phyloP scores from a whole-genome alignment of 2,797 vertebrate species.

The Chromobotia macracanthus region DNA sequence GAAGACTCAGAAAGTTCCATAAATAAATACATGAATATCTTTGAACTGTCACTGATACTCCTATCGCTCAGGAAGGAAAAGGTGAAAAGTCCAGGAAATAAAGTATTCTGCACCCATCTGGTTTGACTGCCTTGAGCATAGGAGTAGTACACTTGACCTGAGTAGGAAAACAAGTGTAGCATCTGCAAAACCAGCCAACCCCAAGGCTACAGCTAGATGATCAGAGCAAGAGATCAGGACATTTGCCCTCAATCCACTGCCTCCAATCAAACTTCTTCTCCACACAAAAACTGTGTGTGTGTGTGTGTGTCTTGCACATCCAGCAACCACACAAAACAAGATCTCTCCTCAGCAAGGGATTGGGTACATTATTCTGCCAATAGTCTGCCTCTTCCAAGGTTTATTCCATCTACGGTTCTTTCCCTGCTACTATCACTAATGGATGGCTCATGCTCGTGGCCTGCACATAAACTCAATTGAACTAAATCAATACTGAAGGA shows the following conservation, averaged over 20 bases:
- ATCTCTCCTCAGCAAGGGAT: slow-evolving; percentile 2
- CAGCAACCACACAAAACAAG: slow-evolving; percentile 13
- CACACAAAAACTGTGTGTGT: neutral
- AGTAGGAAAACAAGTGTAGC: neutral
- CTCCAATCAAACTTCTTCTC: slow-evolving; percentile 23
- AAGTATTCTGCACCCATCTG: neutral
- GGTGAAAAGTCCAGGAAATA: neutral
- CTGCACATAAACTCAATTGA: neutral
- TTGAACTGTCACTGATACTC: neutral
- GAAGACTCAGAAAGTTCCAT: neutral
- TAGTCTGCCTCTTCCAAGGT: neutral
- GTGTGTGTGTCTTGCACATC: neutral
- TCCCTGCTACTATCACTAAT: neutral
- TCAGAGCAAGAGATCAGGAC: slow-evolving; percentile 29
- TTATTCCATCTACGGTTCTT: neutral
- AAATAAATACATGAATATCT: slow-evolving; percentile 3
- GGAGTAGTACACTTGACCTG: slow-evolving; percentile 8
- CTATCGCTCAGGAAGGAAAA: neutral
- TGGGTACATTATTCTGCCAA: neutral
- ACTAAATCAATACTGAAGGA: neutral
- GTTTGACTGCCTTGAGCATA: slow-evolving; percentile 7
- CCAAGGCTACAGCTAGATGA: slow-evolving; percentile 24
- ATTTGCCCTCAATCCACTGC: slow-evolving; percentile 26
- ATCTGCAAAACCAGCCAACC: slow-evolving; percentile 24
- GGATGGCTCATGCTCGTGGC: neutral